Base-by-base conservation (phyloP, 2,797 vertebrate genomes). In the Enteromius paludinosus region DNA sequence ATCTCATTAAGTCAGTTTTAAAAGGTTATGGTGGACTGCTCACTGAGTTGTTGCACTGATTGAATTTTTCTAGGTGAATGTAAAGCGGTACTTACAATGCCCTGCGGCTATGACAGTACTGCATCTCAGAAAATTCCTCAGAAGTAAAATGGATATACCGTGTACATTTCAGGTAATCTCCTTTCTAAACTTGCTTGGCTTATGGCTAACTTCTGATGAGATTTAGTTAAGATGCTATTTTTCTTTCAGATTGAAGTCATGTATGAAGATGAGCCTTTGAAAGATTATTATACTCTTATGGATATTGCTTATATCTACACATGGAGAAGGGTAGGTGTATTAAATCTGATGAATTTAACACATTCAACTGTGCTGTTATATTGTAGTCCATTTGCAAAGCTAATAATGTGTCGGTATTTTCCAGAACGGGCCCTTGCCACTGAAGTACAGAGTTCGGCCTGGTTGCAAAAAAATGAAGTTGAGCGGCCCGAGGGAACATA, bases 121-220 rank as follows among this genome's bases (percentile, higher is more conserved):
- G 97, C 98, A 99, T 92, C 94, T 99, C 91, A 96, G 97, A 78
- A 99, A 99, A 93, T 99, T 99, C 92, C 96, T 99, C 83, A 90
- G 98, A 90, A 99, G 97, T 95, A 99, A 99, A 93, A 99, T 99
- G 98, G 98, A 99, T 86, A 99, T 99, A 91, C 98, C 98, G 15
- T 97, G 96, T 90, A 96, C 95, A 91, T 99, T 98, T 85, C 96
- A 98, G 97, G 98, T 98, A 96, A 90, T 49, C 71, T 73, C 43
- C 5, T 45, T 30, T 41, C 3, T 65, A 35, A 59, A 30, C 56
- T 17, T 41, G 7, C 49, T 47, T 72, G 6, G 11, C 25, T 52
- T 9, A 8, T 72, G 7, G n/a, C 15, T 15, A 43, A 43, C 3
- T 6, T 35, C 1, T 7, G 2, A 12, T 56, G 11, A 56, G n/a